A percentile compares a stretch with the other conserved stretches of the same genome.
These are phyloP conservation scores for Pituophis catenifer DNA, from an alignment of 2,113 vertebrate genomes.

Conservation along the genomic window DNA sequence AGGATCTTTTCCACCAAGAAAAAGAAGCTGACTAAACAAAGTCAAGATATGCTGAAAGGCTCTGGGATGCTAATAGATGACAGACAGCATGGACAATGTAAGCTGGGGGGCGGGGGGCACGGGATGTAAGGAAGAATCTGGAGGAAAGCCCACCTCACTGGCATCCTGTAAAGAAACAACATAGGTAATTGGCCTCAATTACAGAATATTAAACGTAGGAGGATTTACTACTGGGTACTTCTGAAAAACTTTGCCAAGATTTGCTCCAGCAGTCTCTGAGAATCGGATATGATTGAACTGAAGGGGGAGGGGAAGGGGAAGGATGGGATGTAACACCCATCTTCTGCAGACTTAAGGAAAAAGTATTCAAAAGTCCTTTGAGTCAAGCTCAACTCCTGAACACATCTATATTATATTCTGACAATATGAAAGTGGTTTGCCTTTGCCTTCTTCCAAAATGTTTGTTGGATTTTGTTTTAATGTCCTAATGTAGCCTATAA, in stretches of 20 bases:
- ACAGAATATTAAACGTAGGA: background rate
- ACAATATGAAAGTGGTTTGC: background rate
- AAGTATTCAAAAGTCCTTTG: background rate
- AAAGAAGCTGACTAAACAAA: background rate
- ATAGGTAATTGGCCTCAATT: background rate
- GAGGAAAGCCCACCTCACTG: background rate
- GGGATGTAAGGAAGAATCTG: background rate
- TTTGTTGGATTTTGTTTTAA: background rate
- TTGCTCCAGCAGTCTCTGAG: background rate
- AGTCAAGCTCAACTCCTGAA: background rate
- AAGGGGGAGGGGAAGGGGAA: accelerated
- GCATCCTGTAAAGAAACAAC: background rate
- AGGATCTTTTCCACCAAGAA: background rate
- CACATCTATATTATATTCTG: background rate
- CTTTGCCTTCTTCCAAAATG: background rate
- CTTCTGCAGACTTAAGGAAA: background rate
- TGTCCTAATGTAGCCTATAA: background rate
- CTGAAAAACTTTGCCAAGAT: background rate
- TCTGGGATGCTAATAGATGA: background rate
- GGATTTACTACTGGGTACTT: background rate
- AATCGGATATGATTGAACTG: background rate
- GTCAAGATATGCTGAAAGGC: background rate
- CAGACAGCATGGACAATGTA: background rate
- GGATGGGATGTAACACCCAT: background rate
- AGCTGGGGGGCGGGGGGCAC: no score